These are phyloP conservation scores for Eupeodes luniger DNA, from an alignment of 2,888 invertebrate species.

Conservation along the genomic window DNA sequence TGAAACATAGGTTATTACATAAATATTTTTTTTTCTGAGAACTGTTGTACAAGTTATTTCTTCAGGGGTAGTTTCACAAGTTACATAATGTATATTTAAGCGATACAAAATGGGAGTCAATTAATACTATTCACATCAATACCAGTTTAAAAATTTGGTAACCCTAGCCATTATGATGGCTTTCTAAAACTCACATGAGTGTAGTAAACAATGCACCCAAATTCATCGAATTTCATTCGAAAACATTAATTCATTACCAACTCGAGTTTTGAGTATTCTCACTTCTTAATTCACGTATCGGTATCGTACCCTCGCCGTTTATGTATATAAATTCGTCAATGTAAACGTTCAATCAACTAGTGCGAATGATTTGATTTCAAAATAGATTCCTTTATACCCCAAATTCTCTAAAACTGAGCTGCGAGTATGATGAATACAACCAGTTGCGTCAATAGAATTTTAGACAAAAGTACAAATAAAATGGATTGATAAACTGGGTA, in stretches of 20 bases:
- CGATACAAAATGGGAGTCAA: too few species aligned
- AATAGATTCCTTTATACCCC: background rate
- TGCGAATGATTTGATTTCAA: constrained; percentile 4
- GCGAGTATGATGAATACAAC: background rate
- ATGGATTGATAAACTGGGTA: background rate
- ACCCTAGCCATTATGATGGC: background rate
- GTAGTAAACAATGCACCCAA: background rate
- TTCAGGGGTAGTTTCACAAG: too few species aligned
- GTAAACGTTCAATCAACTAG: background rate
- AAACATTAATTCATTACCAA: constrained; percentile 12
- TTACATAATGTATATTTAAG: too few species aligned
- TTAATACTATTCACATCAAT: too few species aligned
- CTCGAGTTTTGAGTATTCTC: background rate
- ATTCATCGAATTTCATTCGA: background rate
- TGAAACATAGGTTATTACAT: too few species aligned
- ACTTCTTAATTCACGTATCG: too few species aligned
- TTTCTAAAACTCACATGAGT: background rate
- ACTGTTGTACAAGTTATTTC: too few species aligned
- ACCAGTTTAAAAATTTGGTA: background rate
- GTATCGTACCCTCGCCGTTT: too few species aligned
- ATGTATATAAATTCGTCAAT: background rate
- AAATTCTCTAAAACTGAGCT: background rate
- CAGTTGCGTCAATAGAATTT: constrained; percentile 3
- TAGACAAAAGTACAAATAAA: background rate
- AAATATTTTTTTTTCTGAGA: too few species aligned